Conservation (phyloP, 2,113 vertebrate species). For the Haplochromis burtoni region DNA sequence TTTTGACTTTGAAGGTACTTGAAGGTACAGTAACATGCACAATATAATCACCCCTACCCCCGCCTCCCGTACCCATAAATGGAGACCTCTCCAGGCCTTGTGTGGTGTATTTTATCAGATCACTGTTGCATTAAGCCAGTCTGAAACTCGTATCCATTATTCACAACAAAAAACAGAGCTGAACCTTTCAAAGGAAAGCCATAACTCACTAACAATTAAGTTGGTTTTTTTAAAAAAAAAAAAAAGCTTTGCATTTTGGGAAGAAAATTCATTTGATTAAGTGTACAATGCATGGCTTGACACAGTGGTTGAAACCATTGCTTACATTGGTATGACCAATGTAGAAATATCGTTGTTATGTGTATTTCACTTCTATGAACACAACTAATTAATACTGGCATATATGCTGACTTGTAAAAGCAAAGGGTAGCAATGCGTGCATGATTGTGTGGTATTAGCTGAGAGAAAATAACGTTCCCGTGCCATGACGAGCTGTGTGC, state of each 20-base stretch:
- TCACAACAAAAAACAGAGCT: constrained; percentile 31
- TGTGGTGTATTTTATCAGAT: constrained; percentile 57
- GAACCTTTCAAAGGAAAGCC: constrained; percentile 4
- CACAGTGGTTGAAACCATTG: background rate
- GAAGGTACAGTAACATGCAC: background rate
- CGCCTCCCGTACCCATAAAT: background rate
- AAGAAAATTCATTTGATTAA: background rate
- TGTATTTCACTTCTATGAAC: background rate
- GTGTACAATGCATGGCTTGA: background rate
- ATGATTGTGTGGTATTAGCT: constrained; percentile 3
- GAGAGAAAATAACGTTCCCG: constrained; percentile 11
- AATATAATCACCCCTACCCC: background rate
- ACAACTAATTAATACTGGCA: constrained; percentile 28
- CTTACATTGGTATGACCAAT: background rate
- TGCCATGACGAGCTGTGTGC: background rate
- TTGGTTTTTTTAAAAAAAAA: rapidly evolving
- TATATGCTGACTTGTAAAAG: constrained; percentile 43
- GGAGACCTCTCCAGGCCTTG: constrained; percentile 17
- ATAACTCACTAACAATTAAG: constrained; percentile 29
- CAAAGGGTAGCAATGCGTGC: background rate
- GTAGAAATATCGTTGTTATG: background rate
- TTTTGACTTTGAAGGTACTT: background rate
- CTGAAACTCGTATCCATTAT: constrained; percentile 33
- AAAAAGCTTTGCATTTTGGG: background rate
- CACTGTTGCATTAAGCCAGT: constrained; percentile 47